phyloP scores from a whole-genome alignment of 2,113 vertebrate genomes.

The Herpailurus yagouaroundi region DNA sequence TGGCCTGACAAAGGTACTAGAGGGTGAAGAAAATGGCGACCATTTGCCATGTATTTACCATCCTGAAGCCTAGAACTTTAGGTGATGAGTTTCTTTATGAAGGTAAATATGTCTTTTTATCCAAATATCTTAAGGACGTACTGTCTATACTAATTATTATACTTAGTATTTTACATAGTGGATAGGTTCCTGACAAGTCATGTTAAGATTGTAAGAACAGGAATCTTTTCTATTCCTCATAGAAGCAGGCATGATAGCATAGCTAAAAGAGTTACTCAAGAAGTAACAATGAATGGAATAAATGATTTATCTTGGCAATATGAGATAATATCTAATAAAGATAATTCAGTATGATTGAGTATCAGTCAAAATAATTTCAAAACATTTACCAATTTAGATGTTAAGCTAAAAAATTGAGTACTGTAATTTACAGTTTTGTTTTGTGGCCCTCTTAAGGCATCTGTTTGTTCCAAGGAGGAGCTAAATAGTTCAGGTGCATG shows the following conservation, averaged over 20 bases:
- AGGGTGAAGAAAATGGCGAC: background rate
- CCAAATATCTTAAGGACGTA: background rate
- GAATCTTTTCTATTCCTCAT: background rate
- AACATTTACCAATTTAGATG: background rate
- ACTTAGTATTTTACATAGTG: conserved; percentile 31
- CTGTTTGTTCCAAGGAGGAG: conserved; percentile 5
- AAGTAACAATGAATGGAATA: conserved; percentile 8
- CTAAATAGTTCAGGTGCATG: background rate
- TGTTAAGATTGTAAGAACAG: background rate
- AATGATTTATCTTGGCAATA: background rate
- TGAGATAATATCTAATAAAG: background rate
- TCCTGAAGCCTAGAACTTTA: conserved; percentile 20
- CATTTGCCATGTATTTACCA: background rate
- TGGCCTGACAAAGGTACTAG: background rate
- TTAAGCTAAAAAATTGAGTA: background rate
- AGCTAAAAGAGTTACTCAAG: background rate
- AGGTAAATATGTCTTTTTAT: background rate
- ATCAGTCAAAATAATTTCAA: background rate
- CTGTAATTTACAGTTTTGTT: background rate
- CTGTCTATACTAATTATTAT: background rate
- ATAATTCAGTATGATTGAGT: background rate
- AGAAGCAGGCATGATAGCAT: background rate
- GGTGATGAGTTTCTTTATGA: background rate
- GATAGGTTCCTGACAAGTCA: conserved; percentile 34
- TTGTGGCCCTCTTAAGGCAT: background rate